Percentiles rank a stretch among this genome's conserved stretches.
phyloP scores from a whole-genome alignment of 1,140 invertebrate genomes.

The Eueides isabella region DNA sequence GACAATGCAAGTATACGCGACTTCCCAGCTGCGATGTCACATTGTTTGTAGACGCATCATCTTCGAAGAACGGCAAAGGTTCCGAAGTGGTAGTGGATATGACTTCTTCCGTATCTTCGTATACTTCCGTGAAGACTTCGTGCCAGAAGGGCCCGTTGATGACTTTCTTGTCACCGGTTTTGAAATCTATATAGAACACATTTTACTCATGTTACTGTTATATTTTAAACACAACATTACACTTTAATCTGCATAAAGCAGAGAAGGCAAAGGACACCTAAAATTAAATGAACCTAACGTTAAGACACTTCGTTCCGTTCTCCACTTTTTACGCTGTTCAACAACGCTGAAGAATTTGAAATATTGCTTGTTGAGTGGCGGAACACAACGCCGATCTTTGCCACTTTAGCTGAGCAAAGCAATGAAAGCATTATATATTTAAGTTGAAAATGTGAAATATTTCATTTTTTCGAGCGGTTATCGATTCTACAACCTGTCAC shows the following conservation, averaged over 20 bases:
- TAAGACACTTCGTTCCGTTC: background rate
- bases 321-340: background rate
- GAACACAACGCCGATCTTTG: too few species aligned
- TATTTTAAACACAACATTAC: background rate
- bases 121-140: constrained; percentile 70
- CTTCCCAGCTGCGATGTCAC: constrained; percentile 87
- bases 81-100: constrained; percentile 81
- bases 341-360: too few species aligned
- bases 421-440: too few species aligned
- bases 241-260: background rate
- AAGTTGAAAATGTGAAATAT: too few species aligned
- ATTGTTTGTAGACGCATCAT: constrained; percentile 83
- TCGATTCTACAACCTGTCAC: too few species aligned
- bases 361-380: too few species aligned
- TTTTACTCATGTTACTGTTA: background rate
- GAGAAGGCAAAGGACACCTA: background rate
- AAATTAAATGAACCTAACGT: background rate
- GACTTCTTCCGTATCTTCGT: constrained; percentile 67
- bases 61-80: constrained; percentile 85
- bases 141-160: constrained; percentile 73
- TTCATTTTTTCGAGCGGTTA: too few species aligned
- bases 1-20: constrained; percentile 86
- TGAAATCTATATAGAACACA: constrained; percentile 57
- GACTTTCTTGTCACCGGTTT: constrained; percentile 70
- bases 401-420: too few species aligned